phyloP scores from a whole-genome alignment of 1,140 invertebrate species.

The Rhopalosiphum maidis region DNA sequence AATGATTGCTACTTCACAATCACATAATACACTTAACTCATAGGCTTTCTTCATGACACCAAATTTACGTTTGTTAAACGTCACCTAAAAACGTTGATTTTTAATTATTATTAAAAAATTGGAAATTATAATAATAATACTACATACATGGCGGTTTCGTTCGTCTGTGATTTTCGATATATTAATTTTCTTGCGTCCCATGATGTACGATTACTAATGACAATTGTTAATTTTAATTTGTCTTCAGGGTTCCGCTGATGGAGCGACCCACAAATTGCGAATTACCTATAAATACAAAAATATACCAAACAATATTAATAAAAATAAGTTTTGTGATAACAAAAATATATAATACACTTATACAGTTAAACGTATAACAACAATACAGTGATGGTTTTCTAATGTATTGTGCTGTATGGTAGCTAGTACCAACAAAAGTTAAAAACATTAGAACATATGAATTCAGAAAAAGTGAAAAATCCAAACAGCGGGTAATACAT shows the following conservation, averaged over 20 bases:
- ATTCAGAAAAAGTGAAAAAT: neutral
- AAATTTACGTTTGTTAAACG: slow-evolving; percentile 99
- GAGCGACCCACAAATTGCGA: neutral
- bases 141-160: slow-evolving; percentile 93
- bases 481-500: neutral
- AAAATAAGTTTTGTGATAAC: neutral
- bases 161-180: slow-evolving; percentile 99
- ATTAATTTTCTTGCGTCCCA: slow-evolving; percentile 99
- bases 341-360: neutral
- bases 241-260: no score
- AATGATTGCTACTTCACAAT: slow-evolving; percentile 99
- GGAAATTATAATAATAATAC: neutral
- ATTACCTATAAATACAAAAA: neutral
- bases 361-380: neutral
- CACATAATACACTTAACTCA: slow-evolving; percentile 97
- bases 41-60: slow-evolving; percentile 99
- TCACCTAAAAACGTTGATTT: slow-evolving; percentile 79
- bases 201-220: slow-evolving; percentile 64
- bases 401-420: neutral
- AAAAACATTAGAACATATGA: neutral
- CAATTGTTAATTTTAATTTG: neutral
- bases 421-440: neutral
- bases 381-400: neutral
- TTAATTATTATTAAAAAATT: neutral
- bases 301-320: neutral